Base-by-base conservation (phyloP, 92 coral and sea anemone species). In the Palythoa grandis region DNA sequence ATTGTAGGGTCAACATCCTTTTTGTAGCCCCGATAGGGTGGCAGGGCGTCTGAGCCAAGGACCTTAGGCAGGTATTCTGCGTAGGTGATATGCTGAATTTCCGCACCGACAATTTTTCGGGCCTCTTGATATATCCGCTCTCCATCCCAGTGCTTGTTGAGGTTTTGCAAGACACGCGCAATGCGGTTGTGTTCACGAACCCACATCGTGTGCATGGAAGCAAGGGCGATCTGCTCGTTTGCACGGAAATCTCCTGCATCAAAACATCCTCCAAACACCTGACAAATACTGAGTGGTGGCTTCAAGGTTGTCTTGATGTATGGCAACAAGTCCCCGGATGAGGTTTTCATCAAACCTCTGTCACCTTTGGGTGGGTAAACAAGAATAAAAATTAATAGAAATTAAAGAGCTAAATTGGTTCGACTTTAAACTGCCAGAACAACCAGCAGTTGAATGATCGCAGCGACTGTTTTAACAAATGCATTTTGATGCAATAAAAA, bases 241-340 rank as follows among this genome's bases (percentile, higher is more conserved):
- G 94, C 99, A 39, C 99, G 95, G 61, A 96, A 88, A 83, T 96
- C 99, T 3, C 99, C 99, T 0, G 99, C 99, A 50, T 95, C 95
- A 61, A 90, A 96, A 70, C 99, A 96, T 2, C 99, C 99, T 11
- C 98, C 99, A 20, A 91, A 91, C 66, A 91, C 89, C 54, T 93
- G 95, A 66, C 99, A 96, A 53, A 96, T 90, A 82, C 95, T 96
- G 58, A 91, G 72, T 15, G 99, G 99, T 35, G 99, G 94, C 48
- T 93, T 92, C 22, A 95, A 89, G 11, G 97, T 92, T 11, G 91
- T 77, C 74, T 96, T 84, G 73, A 93, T 78, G 74, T 86, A 89
- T 17, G 99, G 99, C 20, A 96, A 92, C 22, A 96, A 80, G 72
- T 95, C 93, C 47, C 84, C 82, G 1, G 90, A 83, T 11, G 96